Percentiles rank a stretch among this genome's conserved stretches.
Conservation (phyloP, 1,140 invertebrate species). For the Holcopasites calliopsidis region DNA sequence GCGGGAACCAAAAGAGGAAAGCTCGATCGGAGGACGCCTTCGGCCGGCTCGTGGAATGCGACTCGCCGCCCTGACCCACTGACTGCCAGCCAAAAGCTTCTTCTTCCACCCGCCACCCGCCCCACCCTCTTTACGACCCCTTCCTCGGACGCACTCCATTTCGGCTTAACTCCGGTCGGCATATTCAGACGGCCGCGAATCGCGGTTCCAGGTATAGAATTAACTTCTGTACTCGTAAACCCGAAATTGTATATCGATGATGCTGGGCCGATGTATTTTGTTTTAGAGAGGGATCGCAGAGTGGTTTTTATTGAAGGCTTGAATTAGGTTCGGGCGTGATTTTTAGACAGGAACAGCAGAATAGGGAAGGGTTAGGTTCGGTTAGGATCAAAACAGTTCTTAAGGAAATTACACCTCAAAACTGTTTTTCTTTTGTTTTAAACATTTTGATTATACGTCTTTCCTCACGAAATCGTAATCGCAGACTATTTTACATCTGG, state of each 20-base stretch:
- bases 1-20: constrained; percentile 10
- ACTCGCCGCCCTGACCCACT: constrained; percentile 78
- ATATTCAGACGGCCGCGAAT: constrained; percentile 64
- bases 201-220: constrained; percentile 24
- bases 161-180: constrained; percentile 14
- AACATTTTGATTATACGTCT: too few species aligned
- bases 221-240: background rate
- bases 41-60: constrained; percentile 70
- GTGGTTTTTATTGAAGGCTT: too few species aligned
- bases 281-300: background rate
- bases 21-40: constrained; percentile 48
- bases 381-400: too few species aligned
- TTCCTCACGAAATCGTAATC: too few species aligned
- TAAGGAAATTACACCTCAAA: too few species aligned
- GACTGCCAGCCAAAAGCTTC: constrained; percentile 75
- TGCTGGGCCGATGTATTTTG: background rate
- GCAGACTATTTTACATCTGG: too few species aligned
- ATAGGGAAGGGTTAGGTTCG: too few species aligned
- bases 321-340: too few species aligned
- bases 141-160: background rate
- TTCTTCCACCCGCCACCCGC: constrained; percentile 53
- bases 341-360: too few species aligned
- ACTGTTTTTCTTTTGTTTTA: too few species aligned
- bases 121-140: background rate
- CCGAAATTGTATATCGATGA: constrained; percentile 19